Base-by-base conservation (phyloP, 2,113 vertebrate species). In the Cyanoramphus novaezelandiae region DNA sequence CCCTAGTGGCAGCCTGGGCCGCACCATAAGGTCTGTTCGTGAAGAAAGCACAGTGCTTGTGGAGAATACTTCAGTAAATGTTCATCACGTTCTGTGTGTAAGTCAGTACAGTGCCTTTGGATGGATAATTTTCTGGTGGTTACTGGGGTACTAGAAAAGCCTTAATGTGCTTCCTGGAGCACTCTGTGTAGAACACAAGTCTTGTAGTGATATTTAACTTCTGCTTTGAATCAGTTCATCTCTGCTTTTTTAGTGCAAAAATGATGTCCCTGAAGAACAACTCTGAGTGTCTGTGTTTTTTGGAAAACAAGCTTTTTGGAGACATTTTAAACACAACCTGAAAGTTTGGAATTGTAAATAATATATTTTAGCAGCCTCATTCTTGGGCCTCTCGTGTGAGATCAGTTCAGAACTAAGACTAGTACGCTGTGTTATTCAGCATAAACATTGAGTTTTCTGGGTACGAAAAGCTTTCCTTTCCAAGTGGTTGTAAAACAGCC, bases 171-270 rank as follows among this genome's bases (percentile, higher is more conserved):
- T 52, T 76, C 4, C 1, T 57, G 37, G 27, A 57, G 14, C 6
- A 10, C 28, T 63, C 1, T 0, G 18, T 46, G 4, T 35, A 50
- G 69, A 55, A 12, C 17, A 10, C 3, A 20, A 44, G 9, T 49
- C 24, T 78, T 47, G 49, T 35, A 43, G 12, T 69, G 31, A 4
- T 60, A 13, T 0, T 4, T 75, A 4, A 4, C 19, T 70, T 65
- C 13, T 63, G 23, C 43, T 91, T 43, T 65, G 63, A 10, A 47
- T 64, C 49, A 41, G 16, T 31, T 65, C 2, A 59, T 39, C 20
- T 65, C 20, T 89, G 31, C 31, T 49, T 79, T 89, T 60, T 79
- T 52, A n/a, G 28, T 70, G 41, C 49, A 64, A 74, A 68, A 82
- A 39, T 35, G 5, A 17, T 14, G 12, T 65, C 21, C 21, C 21